phyloP scores from a whole-genome alignment of 2,113 vertebrate species.

The Melanostigma gelatinosum region DNA sequence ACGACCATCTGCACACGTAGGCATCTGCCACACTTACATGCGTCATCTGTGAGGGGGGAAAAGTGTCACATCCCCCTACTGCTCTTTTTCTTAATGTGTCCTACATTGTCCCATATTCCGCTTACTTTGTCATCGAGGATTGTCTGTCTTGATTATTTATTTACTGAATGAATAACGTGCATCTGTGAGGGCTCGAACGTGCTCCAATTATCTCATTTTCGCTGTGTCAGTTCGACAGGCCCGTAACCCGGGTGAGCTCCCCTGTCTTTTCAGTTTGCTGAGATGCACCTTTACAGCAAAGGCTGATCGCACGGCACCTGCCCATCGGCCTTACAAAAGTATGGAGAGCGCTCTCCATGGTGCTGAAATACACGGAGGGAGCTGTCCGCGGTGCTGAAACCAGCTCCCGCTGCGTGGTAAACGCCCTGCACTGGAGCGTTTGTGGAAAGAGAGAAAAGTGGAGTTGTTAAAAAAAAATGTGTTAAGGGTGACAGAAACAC shows the following conservation, averaged over 20 bases:
- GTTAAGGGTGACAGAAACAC: background rate
- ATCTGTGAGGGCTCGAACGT: background rate
- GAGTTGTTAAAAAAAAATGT: background rate
- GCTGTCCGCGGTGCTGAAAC: conserved; percentile 78
- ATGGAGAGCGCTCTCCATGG: conserved; percentile 47
- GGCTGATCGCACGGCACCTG: background rate
- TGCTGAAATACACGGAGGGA: conserved; percentile 42
- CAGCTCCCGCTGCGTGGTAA: conserved; percentile 62
- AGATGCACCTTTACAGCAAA: conserved; percentile 7
- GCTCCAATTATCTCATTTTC: conserved; percentile 6
- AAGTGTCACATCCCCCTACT: conserved; percentile 64
- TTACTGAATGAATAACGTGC: background rate
- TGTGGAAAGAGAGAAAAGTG: conserved; percentile 19
- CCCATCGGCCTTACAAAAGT: background rate
- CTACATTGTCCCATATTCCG: conserved; percentile 26
- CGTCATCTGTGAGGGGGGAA: conserved; percentile 69
- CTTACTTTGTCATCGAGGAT: background rate
- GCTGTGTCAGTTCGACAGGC: conserved; percentile 5
- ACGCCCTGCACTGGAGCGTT: conserved; percentile 73
- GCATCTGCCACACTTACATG: conserved; percentile 79
- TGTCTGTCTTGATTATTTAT: background rate
- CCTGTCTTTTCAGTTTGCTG: background rate
- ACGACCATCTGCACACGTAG: conserved; percentile 75
- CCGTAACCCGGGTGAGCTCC: background rate
- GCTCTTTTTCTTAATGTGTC: conserved; percentile 53